phyloP scores from a whole-genome alignment of 2,797 vertebrate species.

The Trematomus bernacchii region DNA sequence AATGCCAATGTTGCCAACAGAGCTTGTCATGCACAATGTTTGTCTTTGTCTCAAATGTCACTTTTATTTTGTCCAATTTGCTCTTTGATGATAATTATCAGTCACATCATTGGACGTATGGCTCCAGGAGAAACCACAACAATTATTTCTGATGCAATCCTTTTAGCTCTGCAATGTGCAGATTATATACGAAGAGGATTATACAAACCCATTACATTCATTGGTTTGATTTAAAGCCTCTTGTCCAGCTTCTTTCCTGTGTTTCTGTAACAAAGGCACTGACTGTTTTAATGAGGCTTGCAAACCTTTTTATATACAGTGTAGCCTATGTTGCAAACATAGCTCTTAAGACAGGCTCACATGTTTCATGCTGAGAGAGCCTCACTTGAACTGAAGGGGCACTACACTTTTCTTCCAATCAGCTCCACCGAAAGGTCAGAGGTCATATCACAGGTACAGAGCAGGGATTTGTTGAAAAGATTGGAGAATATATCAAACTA shows the following conservation, averaged over 20 bases:
- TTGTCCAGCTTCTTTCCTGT: slow-evolving; percentile 7
- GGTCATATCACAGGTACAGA: slow-evolving; percentile 1
- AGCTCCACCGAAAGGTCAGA: slow-evolving; percentile 8
- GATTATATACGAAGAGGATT: slow-evolving; percentile 50
- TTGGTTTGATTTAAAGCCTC: slow-evolving; percentile 46
- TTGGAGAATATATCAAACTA: not conserved
- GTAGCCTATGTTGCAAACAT: slow-evolving; percentile 2
- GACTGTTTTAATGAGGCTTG: not conserved
- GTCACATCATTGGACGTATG: slow-evolving; percentile 8
- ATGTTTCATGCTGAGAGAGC: not conserved
- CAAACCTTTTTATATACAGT: not conserved
- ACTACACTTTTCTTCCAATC: not conserved
- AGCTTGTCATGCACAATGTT: slow-evolving; percentile 6
- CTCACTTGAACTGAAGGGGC: not conserved
- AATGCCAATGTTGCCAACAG: slow-evolving; percentile 8
- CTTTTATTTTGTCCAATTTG: slow-evolving; percentile 5
- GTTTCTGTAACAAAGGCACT: not conserved
- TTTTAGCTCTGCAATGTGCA: slow-evolving; percentile 33
- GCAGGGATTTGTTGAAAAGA: slow-evolving; percentile 2
- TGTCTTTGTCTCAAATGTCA: slow-evolving; percentile 21
- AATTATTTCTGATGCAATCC: slow-evolving; percentile 33
- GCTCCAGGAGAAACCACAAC: not conserved
- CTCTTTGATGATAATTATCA: slow-evolving; percentile 33
- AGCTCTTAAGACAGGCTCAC: not conserved
- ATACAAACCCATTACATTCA: slow-evolving; percentile 37